phyloP scores from a whole-genome alignment of 37 sponge, comb jelly and placozoan genomes.

The Chondrilla cf. caribensis region DNA sequence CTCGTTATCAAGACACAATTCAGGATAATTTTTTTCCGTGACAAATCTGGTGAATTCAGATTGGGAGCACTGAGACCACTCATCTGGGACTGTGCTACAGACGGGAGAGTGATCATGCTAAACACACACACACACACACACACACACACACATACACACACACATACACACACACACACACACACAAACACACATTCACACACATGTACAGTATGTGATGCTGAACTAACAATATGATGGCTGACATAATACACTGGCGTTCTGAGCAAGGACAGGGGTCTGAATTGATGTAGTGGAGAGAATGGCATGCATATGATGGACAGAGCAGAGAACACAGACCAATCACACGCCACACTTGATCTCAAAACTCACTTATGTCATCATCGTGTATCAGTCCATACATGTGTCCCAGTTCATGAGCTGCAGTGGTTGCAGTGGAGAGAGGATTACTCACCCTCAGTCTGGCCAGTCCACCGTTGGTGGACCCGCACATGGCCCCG shows the following conservation, averaged over 20 bases:
- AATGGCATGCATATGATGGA: background rate
- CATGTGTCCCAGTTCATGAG: conserved; percentile 83
- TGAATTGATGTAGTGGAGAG: background rate
- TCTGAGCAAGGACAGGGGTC: conserved; percentile 43
- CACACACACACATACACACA: too few relatives aligned
- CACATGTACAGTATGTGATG: too few relatives aligned
- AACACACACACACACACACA: too few relatives aligned
- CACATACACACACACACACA: too few relatives aligned
- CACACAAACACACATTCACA: too few relatives aligned
- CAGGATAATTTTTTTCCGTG: background rate
- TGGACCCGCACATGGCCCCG: conserved; percentile 57
- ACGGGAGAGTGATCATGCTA: too few relatives aligned
- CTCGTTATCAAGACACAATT: background rate
- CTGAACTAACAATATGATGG: background rate
- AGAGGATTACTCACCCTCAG: conserved; percentile 31
- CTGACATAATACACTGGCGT: conserved; percentile 45
- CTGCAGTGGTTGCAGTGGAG: conserved; percentile 42
- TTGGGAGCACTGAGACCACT: conserved; percentile 22
- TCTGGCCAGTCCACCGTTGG: conserved; percentile 29
- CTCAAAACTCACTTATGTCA: background rate
- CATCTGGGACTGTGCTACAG: background rate
- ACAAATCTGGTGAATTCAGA: background rate
- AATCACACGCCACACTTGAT: background rate
- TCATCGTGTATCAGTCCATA: conserved; percentile 73
- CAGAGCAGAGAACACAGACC: background rate